Conservation (phyloP, 2,888 invertebrate genomes). For the Lasius platythorax region DNA sequence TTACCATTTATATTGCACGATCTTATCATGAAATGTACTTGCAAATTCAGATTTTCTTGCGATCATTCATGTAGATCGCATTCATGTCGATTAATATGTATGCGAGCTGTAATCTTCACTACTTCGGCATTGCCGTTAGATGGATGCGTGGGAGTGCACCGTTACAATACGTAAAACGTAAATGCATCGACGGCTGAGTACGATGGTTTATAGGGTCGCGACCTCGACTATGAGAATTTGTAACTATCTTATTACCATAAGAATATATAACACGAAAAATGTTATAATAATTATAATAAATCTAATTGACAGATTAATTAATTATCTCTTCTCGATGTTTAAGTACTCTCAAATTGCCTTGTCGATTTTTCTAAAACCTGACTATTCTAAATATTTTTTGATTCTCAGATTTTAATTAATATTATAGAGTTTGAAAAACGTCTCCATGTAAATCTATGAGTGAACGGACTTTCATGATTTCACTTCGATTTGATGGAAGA, state of each 20-base stretch:
- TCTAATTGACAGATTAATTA: background rate
- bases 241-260: background rate
- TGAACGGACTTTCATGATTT: background rate
- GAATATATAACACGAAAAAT: background rate
- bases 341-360: background rate
- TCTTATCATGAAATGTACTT: conserved; percentile 49
- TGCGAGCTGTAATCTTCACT: conserved; percentile 66
- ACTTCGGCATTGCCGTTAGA: conserved; percentile 69
- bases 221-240: conserved; percentile 25
- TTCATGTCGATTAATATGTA: conserved; percentile 72
- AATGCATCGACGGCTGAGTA: conserved; percentile 59
- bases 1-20: conserved; percentile 61
- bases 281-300: background rate
- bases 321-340: background rate
- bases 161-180: conserved; percentile 73
- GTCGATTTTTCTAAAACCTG: background rate
- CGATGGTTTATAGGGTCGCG: conserved; percentile 53
- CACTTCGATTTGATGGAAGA: conserved; percentile 3
- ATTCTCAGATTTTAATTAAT: background rate
- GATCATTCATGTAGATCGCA: conserved; percentile 54
- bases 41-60: conserved; percentile 51
- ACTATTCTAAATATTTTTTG: background rate
- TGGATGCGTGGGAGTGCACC: conserved; percentile 68
- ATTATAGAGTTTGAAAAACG: background rate
- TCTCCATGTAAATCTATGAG: background rate